These are phyloP conservation scores for Thamnophis sirtalis DNA, from an alignment of 2,113 vertebrate genomes.

Conservation along the genomic window DNA sequence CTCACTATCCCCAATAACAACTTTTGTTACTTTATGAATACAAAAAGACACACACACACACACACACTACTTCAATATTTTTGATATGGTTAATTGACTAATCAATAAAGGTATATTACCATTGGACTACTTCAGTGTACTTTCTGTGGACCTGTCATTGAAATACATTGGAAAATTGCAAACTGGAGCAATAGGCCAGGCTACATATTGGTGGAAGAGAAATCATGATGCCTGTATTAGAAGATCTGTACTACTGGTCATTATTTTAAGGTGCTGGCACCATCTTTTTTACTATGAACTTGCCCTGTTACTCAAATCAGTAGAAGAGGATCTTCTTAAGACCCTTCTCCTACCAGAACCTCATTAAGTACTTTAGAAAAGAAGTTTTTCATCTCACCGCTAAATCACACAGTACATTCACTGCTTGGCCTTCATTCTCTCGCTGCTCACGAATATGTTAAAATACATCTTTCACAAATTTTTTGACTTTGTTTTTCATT, in stretches of 20 bases:
- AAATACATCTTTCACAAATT: background rate
- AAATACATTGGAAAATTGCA: background rate
- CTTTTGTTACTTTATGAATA: background rate
- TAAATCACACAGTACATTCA: background rate
- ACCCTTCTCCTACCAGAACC: background rate
- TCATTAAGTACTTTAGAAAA: background rate
- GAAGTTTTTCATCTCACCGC: background rate
- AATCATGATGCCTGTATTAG: background rate
- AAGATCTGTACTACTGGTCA: background rate
- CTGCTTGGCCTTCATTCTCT: background rate
- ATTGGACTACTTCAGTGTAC: background rate
- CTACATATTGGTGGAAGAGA: background rate
- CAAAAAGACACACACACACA: too few species aligned
- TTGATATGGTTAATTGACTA: background rate
- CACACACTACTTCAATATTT: background rate
- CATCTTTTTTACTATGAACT: background rate
- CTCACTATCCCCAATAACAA: background rate
- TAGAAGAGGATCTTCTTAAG: background rate
- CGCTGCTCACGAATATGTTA: background rate
- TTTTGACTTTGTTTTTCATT: background rate
- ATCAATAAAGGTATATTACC: background rate
- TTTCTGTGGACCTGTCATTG: background rate
- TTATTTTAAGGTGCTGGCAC: background rate
- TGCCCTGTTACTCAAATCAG: background rate
- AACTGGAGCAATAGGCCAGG: background rate